These are phyloP conservation scores for Varecia variegata DNA, from an alignment of 2,797 vertebrate species.

Conservation along the genomic window DNA sequence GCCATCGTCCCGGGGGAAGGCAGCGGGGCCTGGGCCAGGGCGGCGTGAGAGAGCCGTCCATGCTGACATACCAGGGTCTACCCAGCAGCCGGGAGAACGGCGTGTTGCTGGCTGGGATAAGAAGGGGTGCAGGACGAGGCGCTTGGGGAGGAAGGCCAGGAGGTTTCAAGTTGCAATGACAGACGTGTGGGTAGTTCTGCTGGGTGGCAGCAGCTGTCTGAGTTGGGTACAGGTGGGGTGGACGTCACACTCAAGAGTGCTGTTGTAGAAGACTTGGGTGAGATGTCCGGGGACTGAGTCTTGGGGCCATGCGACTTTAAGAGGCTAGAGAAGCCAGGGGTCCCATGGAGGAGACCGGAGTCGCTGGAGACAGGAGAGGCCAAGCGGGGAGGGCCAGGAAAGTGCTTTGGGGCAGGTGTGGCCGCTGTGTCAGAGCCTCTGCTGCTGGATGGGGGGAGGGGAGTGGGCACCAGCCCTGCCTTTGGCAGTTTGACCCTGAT, in stretches of 20 bases:
- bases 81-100: rapidly evolving
- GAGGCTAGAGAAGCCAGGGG: rapidly evolving
- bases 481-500: not conserved
- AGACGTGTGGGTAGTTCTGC: rapidly evolving
- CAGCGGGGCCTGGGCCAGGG: not conserved
- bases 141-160: rapidly evolving
- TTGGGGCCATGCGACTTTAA: rapidly evolving
- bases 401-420: not conserved
- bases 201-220: rapidly evolving
- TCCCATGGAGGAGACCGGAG: not conserved
- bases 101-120: rapidly evolving
- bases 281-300: not conserved
- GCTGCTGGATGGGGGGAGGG: rapidly evolving
- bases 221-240: not conserved
- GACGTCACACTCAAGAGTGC: rapidly evolving
- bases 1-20: too few species aligned
- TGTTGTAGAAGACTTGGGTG: rapidly evolving
- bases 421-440: rapidly evolving
- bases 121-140: rapidly evolving
- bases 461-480: rapidly evolving
- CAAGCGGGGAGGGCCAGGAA: not conserved
- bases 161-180: rapidly evolving
- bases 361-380: not conserved
- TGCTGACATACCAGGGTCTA: not conserved
- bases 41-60: rapidly evolving